Base-by-base conservation (phyloP, 2,888 invertebrate genomes). In the Zele albiditarsus region DNA sequence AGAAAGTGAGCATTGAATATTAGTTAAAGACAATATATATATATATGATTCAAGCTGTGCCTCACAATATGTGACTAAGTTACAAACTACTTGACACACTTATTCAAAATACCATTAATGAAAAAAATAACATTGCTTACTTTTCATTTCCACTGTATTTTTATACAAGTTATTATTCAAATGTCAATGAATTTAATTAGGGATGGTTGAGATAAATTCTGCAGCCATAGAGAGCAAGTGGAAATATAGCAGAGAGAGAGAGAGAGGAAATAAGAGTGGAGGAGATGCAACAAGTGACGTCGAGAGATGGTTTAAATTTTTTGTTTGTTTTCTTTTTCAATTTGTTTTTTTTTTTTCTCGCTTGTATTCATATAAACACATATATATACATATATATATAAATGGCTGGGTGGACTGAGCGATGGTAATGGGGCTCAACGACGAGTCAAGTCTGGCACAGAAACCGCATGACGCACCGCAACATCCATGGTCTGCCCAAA, bases 1-100 rank as follows among this genome's bases (percentile, higher is more conserved):
- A 71, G 71, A 71, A 71, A 71, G 62, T 62, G 62, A 62, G 71
- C 71, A 71, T 71, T 42, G 16, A 60, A 60, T 62, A 70, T 53
- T 53, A n/a, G 20, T 38, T 57, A 20, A 28, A 68, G 27, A 20
- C 28, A 49, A 6, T 46, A 63, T 63, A 20, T 8, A 66, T 14
- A 14, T 23, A 68, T n/a, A 68, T 12, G 20, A 27, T 20, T 38
- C 14, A 27, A 25, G 10, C 53, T 23, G 53, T 68, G 38, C 16
- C 28, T 68, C 31, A 53, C 31, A 68, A 49, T 68, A 14, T 27
- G 33, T 63, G n/a, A 62, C 46, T n/a, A 46, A 46, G 46, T 14
- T 46, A n/a, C n/a, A n/a, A n/a, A 46, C 16, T 10, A 46, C n/a
- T 46, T 46, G 53, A 53, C 53, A 53, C 53, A 53, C 53, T 53